Base-by-base conservation (phyloP, 2,797 vertebrate species). In the Heliangelus exortis region DNA sequence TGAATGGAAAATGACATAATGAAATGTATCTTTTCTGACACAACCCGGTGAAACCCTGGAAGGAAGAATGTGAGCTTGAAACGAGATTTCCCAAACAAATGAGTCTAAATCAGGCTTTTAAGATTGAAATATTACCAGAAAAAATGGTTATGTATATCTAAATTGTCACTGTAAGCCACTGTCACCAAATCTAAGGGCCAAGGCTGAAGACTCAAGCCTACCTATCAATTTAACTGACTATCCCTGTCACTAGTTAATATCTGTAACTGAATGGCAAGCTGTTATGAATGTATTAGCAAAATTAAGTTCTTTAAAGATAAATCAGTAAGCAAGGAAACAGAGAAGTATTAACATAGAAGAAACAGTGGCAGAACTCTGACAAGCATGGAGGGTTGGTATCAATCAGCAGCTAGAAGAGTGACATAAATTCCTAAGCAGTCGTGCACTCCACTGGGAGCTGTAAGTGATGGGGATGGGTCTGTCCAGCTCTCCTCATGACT, bases 401-500 rank as follows among this genome's bases (percentile, higher is more conserved):
- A 51, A 58, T 7, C 17, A 51, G 58, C 66, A 84, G 6, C 39
- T 81, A 48, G 18, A 53, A 69, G 13, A 25, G 20, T 21, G 11
- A 16, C 47, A 29, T 31, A 71, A 76, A 59, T 77, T 61, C 45
- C 36, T 48, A 26, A 26, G 58, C 25, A 61, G 9, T 8, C 33
- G 10, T 48, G 7, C 25, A 8, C 62, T 75, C 81, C 43, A 23
- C 8, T 5, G 4, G 51, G 28, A 83, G n/a, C 11, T 61, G 2
- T 29, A 51, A 72, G 28, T 0, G 0, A 12, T 58, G 51, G 20
- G 34, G 8, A 13, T 72, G 59, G 8, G 18, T 29, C 45, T 75
- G 7, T 33, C 26, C 25, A 75, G 18, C 20, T 87, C 26, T 75
- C 13, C 6, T 17, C 23, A 6, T 34, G 39, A 45, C 31, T 87